Base-by-base conservation (phyloP, 2,113 vertebrate genomes). In the Oreochromis aureus region DNA sequence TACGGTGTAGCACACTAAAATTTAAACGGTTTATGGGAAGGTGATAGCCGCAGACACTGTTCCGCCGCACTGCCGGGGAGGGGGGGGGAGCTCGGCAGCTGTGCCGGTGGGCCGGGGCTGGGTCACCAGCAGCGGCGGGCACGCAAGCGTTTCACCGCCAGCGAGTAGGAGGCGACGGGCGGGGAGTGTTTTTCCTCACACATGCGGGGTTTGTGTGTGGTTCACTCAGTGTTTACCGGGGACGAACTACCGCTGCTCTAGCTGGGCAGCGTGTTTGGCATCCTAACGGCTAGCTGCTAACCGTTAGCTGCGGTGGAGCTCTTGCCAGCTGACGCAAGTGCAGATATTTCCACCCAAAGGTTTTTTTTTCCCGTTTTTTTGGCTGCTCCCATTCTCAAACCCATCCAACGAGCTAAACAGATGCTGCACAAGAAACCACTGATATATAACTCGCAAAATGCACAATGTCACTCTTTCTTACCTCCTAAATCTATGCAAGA, bases 261-360 rank as follows among this genome's bases (percentile, higher is more conserved):
- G 12, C n/a, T 32, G 8, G 27, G 18, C 51, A 6, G 44, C 32
- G 61, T 73, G 85, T 59, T 90, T 86, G 6, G 32, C 79, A 80
- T 58, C 87, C 78, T 6, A 48, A 6, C 82, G 58, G 66, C 76
- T 55, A 27, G 83, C 83, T 12, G 92, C 92, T 93, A 93, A 41
- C 59, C 0, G 59, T 30, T 91, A 93, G 92, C 91, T 63, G 91
- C 93, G 85, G 85, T 91, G 92, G 90, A 92, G 85, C 89, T 36
- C 88, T 80, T 80, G 92, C 91, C 93, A 94, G 94, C 94, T 95
- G 95, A 95, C 95, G 94, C 93, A 92, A 95, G 95, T 95, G 95
- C 94, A 94, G 94, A 95, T 93, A 95, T 95, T 95, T 95, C 88
- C 94, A 95, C 85, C 93, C 92, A 34, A 82, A 80, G 54, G 12